phyloP scores from a whole-genome alignment of 1,140 invertebrate species.

The Tetramorium parvispinum region DNA sequence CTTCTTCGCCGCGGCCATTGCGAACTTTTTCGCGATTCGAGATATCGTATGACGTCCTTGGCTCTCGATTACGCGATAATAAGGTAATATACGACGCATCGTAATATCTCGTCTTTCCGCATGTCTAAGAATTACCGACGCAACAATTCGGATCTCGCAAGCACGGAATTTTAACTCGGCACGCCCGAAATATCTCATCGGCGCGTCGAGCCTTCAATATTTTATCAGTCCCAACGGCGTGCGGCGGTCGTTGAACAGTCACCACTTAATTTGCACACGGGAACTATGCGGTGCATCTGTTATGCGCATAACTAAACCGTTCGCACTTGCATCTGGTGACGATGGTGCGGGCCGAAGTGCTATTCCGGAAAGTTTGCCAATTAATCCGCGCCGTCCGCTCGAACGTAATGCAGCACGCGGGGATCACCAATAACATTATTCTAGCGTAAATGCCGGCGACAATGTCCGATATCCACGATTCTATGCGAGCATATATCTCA shows the following conservation, averaged over 20 bases:
- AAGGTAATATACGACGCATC: neutral
- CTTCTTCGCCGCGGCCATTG: neutral
- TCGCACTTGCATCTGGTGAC: constrained; percentile 46
- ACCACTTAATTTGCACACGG: constrained; percentile 71
- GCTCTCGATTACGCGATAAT: neutral
- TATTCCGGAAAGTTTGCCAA: constrained; percentile 71
- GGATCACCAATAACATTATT: constrained; percentile 70
- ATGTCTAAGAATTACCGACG: constrained; percentile 6
- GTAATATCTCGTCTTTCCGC: neutral
- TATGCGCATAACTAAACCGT: constrained; percentile 70
- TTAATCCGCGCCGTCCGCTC: constrained; percentile 62
- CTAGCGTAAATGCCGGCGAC: constrained; percentile 30
- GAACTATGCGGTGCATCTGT: constrained; percentile 66
- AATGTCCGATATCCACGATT: constrained; percentile 18
- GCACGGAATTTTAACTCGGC: constrained; percentile 22
- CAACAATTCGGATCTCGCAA: neutral
- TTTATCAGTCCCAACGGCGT: constrained; percentile 48
- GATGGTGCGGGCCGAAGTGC: constrained; percentile 52
- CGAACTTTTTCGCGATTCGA: neutral
- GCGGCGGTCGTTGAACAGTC: constrained; percentile 58
- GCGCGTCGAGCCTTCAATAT: constrained; percentile 63
- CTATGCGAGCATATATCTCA: constrained; percentile 42
- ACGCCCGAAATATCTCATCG: constrained; percentile 27
- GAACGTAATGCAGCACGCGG: constrained; percentile 57
- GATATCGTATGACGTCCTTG: neutral